Conservation (phyloP, 2,797 vertebrate species). For the Malurus splendens region DNA sequence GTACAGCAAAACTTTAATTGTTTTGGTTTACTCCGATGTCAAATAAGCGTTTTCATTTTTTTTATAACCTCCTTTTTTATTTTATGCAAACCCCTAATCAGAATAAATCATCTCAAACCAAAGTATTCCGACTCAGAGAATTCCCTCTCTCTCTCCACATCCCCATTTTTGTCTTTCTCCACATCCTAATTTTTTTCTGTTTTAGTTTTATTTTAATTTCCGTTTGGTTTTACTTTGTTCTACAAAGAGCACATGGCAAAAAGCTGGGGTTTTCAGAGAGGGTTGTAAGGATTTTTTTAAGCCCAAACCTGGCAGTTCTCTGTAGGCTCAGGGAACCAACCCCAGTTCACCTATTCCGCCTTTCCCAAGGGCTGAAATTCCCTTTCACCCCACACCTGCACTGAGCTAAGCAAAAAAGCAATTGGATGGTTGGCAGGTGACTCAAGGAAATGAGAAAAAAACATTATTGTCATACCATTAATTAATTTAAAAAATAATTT, state of each 20-base stretch:
- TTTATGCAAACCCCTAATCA: neutral
- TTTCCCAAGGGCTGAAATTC: neutral
- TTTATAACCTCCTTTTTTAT: neutral
- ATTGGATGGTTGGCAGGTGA: neutral
- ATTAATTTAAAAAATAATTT: neutral
- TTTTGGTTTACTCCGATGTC: neutral
- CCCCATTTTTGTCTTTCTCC: neutral
- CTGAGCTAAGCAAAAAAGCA: neutral
- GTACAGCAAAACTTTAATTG: neutral
- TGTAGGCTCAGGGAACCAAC: neutral
- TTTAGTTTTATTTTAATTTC: neutral
- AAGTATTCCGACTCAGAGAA: neutral
- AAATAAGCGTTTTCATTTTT: neutral
- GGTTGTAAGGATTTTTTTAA: neutral
- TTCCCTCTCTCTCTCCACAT: neutral
- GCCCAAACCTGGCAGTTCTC: neutral
- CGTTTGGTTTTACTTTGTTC: neutral
- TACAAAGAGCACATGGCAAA: neutral
- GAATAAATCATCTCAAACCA: neutral
- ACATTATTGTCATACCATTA: neutral
- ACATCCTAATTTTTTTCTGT: accelerated
- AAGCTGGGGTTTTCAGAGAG: neutral
- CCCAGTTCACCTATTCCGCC: neutral
- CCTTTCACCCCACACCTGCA: neutral
- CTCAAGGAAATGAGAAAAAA: neutral